Evolutionary conservation across 2,113 vertebrate species (phyloP).

Genomic region (Thinocorus orbignyianus): DNA sequence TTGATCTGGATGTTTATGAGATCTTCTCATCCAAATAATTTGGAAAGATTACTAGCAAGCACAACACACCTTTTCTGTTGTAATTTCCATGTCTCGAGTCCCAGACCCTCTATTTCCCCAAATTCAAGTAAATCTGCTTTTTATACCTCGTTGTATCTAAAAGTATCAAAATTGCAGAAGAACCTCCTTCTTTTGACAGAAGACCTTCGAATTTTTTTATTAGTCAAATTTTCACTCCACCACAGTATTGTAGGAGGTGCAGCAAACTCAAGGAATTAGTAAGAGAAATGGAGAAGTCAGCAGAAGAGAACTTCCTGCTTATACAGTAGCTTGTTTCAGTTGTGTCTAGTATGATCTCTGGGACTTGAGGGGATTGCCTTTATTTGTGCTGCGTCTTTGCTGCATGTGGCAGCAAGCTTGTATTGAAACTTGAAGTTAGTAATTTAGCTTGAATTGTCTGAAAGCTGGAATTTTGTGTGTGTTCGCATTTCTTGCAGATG

Average conservation of each 20-base stretch:
- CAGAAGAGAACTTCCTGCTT: neutral
- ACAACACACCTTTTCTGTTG: neutral
- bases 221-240: neutral
- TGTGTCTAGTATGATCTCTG: neutral
- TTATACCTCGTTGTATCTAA: neutral
- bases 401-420: neutral
- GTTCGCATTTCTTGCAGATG: neutral
- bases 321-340: neutral
- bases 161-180: neutral
- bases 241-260: neutral
- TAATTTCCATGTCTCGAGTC: neutral
- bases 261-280: neutral
- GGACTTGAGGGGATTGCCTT: neutral
- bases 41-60: neutral
- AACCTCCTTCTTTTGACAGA: neutral
- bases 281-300: neutral
- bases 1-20: neutral
- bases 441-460: slow-evolving; percentile 17
- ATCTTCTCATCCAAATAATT: neutral
- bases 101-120: neutral
- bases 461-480: neutral
- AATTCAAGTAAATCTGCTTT: neutral
- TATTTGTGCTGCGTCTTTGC: neutral
- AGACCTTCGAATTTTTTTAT: neutral
- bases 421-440: neutral